These are phyloP conservation scores for Luffia ferchaultella DNA, from an alignment of 2,888 invertebrate genomes.

Conservation along the genomic window DNA sequence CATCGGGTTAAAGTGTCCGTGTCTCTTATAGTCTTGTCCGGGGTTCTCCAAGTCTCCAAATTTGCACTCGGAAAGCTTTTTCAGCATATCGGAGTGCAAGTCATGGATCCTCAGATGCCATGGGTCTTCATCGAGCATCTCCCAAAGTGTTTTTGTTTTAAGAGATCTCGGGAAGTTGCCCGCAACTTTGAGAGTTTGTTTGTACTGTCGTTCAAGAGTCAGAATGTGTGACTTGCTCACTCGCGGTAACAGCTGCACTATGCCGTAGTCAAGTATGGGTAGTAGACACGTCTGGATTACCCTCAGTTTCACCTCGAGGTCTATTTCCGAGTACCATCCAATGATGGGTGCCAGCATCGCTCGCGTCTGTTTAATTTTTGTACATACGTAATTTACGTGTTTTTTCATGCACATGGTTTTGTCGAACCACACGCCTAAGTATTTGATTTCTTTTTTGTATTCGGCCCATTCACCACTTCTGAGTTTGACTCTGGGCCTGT, in stretches of 20 bases:
- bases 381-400: constrained; percentile 7
- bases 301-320: constrained; percentile 9
- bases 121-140: neutral
- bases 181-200: constrained; percentile 4
- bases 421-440: constrained; percentile 11
- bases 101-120: neutral
- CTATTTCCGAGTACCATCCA: constrained; percentile 10
- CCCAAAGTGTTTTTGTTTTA: neutral
- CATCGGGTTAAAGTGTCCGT: neutral
- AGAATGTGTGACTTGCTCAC: constrained; percentile 10
- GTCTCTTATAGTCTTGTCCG: neutral
- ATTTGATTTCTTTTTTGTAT: constrained; percentile 3
- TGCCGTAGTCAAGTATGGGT: constrained; percentile 12
- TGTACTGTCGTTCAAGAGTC: constrained; percentile 10
- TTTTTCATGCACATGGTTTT: constrained; percentile 11
- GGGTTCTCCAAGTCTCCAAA: neutral
- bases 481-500: neutral
- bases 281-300: constrained; percentile 12
- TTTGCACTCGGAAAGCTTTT: neutral
- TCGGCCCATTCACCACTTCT: neutral
- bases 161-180: neutral
- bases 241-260: constrained; percentile 11
- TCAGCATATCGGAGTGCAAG: neutral
- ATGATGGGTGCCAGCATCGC: constrained; percentile 10
- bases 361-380: constrained; percentile 6